phyloP scores from a whole-genome alignment of 2,113 vertebrate species.

The Oreotrochilus melanogaster region DNA sequence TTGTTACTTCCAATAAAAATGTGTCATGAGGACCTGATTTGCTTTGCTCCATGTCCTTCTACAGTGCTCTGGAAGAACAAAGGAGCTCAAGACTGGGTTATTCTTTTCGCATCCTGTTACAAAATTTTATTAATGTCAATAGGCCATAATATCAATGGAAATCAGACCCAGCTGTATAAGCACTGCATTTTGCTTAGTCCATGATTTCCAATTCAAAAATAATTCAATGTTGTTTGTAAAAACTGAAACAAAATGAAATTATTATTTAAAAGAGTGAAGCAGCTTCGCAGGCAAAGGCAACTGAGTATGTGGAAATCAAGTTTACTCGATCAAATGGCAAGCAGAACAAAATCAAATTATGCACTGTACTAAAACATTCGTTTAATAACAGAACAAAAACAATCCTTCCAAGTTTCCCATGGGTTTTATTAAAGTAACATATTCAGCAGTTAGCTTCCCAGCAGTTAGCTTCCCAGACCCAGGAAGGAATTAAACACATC shows the following conservation, averaged over 20 bases:
- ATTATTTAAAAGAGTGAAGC: constrained; percentile 37
- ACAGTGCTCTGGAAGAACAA: background rate
- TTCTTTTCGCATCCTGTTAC: background rate
- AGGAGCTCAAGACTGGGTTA: background rate
- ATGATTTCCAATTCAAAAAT: background rate
- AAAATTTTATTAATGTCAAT: background rate
- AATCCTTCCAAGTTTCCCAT: background rate
- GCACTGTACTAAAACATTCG: constrained; percentile 40
- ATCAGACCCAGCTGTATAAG: background rate
- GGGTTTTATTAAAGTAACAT: constrained; percentile 41
- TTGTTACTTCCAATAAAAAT: background rate
- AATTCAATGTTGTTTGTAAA: constrained; percentile 2
- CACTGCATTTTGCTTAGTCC: background rate
- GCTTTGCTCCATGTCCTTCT: background rate
- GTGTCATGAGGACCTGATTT: background rate
- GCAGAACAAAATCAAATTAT: constrained; percentile 50
- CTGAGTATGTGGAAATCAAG: constrained; percentile 24
- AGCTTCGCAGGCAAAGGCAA: constrained; percentile 20
- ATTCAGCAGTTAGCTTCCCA: constrained; percentile 32
- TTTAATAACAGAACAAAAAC: constrained; percentile 53
- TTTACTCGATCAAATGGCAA: constrained; percentile 57
- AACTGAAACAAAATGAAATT: constrained; percentile 25
- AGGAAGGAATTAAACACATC: constrained; percentile 5
- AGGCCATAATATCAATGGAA: background rate
- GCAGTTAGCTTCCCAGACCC: background rate